Evolutionary conservation across 2,888 invertebrate species (phyloP), one percentile per base, ranked within the genome.

Genomic region (Leptinotarsa peninsularis): DNA sequence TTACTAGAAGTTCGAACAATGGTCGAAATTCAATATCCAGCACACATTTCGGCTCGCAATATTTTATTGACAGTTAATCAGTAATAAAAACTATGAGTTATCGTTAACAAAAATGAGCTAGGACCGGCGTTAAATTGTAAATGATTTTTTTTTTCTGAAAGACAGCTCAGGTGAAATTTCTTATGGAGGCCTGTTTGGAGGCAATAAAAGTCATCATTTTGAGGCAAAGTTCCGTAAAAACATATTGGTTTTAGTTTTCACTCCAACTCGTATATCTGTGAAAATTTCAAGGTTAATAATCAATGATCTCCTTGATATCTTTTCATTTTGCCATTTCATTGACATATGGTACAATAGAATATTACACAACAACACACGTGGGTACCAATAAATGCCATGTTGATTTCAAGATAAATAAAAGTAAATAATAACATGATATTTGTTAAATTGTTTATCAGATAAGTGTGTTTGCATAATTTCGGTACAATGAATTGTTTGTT

Each of bases 371-470:
- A 56, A 63, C 72, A 70, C 80, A 80, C 80, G 77, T 80, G 78
- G 73, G 68, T 72, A 73, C 76, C 69, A 74, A 74, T 78, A 78
- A 75, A 72, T 73, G 76, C 73, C 73, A 77, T 80, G 80, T 77
- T 75, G 77, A 77, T 78, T 77, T 75, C 67, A 73, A 79, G 77
- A 80, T 80, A 80, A 79, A 73, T 76, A 72, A 71, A 69, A 67
- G 78, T 79, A 80, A 80, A 80, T 76, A 79, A 80, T 72, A 80
- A 80, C 67, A 72, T 67, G 67, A 49, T 76, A 73, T 76, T 76
- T 76, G 76, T 71, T 74, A 49, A 74, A 71, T 74, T 74, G 74
- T 76, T 76, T 73, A 67, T 49, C 18, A 52, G 76, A 76, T 73
- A 76, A 76, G 58, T 60, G 5, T 73, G 67, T 76, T 76, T 76